phyloP scores from a whole-genome alignment of 2,113 vertebrate species.

The Cottus gobio region DNA sequence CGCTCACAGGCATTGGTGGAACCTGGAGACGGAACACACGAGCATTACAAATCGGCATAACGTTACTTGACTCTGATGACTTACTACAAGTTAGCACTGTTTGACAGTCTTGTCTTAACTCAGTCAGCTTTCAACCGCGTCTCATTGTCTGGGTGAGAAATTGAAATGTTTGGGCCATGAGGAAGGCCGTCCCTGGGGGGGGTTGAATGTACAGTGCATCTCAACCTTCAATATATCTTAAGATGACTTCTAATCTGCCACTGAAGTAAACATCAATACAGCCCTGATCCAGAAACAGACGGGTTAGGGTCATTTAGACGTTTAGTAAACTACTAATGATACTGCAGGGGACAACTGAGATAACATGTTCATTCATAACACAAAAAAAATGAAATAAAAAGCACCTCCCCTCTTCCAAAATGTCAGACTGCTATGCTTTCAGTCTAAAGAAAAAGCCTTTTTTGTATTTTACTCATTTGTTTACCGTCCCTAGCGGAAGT shows the following conservation, averaged over 20 bases:
- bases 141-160: background rate
- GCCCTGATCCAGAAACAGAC: background rate
- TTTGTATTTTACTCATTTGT: background rate
- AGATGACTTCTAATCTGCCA: background rate
- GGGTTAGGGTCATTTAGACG: background rate
- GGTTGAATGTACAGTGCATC: background rate
- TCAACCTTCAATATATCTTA: background rate
- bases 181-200: background rate
- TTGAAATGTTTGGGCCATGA: background rate
- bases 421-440: background rate
- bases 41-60: background rate
- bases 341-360: background rate
- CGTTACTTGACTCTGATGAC: background rate
- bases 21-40: constrained; percentile 70
- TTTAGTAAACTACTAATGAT: background rate
- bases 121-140: background rate
- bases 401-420: background rate
- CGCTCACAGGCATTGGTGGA: constrained; percentile 92
- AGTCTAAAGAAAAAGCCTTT: background rate
- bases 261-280: background rate
- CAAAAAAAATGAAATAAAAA: background rate
- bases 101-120: background rate
- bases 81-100: background rate
- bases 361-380: background rate
- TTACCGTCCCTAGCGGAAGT: background rate